Base-by-base conservation (phyloP, 2,888 invertebrate species). In the Sphinx pinastri region DNA sequence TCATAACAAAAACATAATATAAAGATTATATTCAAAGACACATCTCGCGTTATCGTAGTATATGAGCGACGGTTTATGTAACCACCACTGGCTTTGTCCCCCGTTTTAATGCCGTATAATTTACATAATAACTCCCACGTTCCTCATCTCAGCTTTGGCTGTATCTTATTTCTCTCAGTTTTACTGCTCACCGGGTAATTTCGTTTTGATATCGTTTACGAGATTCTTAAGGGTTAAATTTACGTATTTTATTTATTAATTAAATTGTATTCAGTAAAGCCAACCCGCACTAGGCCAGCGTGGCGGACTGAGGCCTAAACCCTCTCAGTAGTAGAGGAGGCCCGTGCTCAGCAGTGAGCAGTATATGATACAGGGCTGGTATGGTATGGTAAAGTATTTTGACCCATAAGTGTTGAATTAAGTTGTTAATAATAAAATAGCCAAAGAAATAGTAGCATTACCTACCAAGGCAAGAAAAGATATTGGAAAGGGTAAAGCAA, bases 41-140 rank as follows among this genome's bases (percentile, higher is more conserved):
- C 19, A 38, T 49, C 68, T 14, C 58, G 49, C 31, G 60, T 58
- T 68, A 59, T 69, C 63, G 58, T 67, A 49, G 57, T 67, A 49
- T 67, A 58, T 58, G 38, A 59, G 57, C 51, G 58, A 19, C 58
- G 19, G 25, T 67, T 70, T 70, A 45, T 60, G 67, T 58, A 51
- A 67, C 52, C 51, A 38, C 31, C 25, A 70, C 57, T 70, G 70
- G 38, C 45, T 38, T 63, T 70, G 58, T 70, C 58, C 55, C 63
- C 57, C 55, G 70, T 51, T 70, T 70, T 70, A 70, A 70, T 67
- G 58, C 55, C 55, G 19, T 67, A 25, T 51, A 70, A 67, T 70
- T 59, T 70, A 55, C 67, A 67, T 58, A 70, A 70, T 70, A 70
- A 70, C 57, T 52, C 70, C 70, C 70, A 52, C 38, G 67, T 58